Base-by-base conservation (phyloP, 2,888 invertebrate species). In the Empis livida region DNA sequence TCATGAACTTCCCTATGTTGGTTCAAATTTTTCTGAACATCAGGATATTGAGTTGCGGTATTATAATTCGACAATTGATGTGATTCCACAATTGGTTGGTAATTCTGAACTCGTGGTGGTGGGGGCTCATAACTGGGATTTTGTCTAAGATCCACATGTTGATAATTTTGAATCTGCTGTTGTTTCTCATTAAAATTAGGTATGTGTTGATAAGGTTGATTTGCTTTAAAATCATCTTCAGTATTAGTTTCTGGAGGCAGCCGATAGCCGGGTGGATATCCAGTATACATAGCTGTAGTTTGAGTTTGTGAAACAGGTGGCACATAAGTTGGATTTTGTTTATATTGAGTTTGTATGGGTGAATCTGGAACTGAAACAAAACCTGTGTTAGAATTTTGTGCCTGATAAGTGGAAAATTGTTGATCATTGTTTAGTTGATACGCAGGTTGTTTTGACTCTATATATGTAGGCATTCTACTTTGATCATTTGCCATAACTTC, bases 381-480 rank as follows among this genome's bases (percentile, higher is more conserved):
- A 8, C 23, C 8, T 27, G 23, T 2, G 9, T 27, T 27, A 27
- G 5, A 27, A 8, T 5, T 27, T 27, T 27, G 23, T 2, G 23
- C 9, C 8, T 27, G 23, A 27, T 6, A 27, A 6, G 5, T 27
- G 2, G 23, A 2, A 6, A 27, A 27, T 27, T 5, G 23, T 9
- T n/a, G 15, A 3, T 15, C 8, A 14, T n/a, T n/a, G 3, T 37
- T 15, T 15, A 15, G 6, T 15, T n/a, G 5, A 37, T 6, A 37
- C 13, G 17, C 5, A 13, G 10, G 37, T 43, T 45, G 13, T 6
- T 27, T 27, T 8, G 23, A 6, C 8, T 51, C 51, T 2, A 47
- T 40, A 43, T 61, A 65, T 30, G 59, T 48, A 0, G 68, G 65
- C 41, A 56, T 49, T 0, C 67, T 61, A 38, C 64, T 59, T 2